Conservation (phyloP, 1,140 invertebrate genomes). For the Aphis craccivora region DNA sequence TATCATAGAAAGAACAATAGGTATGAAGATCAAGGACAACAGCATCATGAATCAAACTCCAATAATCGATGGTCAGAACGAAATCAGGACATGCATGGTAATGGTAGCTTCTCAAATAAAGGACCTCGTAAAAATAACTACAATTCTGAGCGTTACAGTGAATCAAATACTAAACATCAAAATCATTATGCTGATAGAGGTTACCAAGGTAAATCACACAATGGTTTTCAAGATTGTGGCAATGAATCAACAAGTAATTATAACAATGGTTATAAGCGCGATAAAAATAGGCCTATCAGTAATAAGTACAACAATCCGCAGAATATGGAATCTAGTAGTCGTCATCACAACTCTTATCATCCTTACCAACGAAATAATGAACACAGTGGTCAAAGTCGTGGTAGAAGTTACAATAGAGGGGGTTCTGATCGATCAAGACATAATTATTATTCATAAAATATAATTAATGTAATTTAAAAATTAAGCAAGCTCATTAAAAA, state of each 20-base stretch:
- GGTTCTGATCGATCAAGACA: not conserved
- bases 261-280: not conserved
- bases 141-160: not conserved
- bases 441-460: conserved; percentile 31
- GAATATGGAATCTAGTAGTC: not conserved
- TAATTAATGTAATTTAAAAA: not conserved
- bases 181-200: conserved; percentile 33
- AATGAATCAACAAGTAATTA: conserved; percentile 30
- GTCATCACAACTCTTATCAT: not conserved
- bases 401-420: not conserved
- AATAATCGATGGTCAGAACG: not conserved
- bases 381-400: not conserved
- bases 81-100: not conserved
- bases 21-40: not conserved
- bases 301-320: not conserved
- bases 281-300: not conserved
- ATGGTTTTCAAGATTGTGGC: not conserved
- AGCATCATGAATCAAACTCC: not conserved
- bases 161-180: not conserved
- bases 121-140: not conserved
- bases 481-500: not conserved
- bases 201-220: not conserved
- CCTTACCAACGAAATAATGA: conserved; percentile 24
- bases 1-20: not conserved
- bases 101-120: not conserved